Base-by-base conservation (phyloP, 2,113 vertebrate species). In the Scomber japonicus region DNA sequence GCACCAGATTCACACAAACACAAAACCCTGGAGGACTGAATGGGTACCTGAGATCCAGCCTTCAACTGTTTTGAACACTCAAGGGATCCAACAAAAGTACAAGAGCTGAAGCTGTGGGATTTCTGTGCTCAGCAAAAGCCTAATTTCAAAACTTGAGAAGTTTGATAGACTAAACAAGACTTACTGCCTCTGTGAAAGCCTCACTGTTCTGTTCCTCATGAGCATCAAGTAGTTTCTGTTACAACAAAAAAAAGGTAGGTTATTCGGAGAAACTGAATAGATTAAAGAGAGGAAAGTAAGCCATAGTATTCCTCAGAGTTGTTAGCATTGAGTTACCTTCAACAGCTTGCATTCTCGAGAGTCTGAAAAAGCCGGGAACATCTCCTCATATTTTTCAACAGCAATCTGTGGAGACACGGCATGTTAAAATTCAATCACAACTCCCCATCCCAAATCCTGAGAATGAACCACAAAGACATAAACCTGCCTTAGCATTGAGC, bases 331-430 rank as follows among this genome's bases (percentile, higher is more conserved):
- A 90, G 90, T 90, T 93, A 99, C 98, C 96, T 99, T 99, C 92
- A 99, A 84, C 82, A 99, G 92, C 87, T 99, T 98, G 95, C 98
- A 99, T 90, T 99, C 98, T 94, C 98, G 95, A 45, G 98, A 99
- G 87, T 99, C 98, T 51, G 97, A 96, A 94, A 98, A 99, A 0
- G 98, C 97, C 0, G 98, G 98, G 89, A 99, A 99, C 98, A 99
- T 99, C 90, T 99, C 97, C 78, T 99, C 98, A 0, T 99, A 99
- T 62, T 99, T 99, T 90, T 97, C 98, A 45, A 99, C 93, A 0
- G 98, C 98, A 11, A 99, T 97, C 98, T 99, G 81, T 4, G 69
- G 31, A 83, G 71, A 83, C 30, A 78, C 9, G 24, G 40, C 1
- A 17, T 16, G 68, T 76, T 56, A 66, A 67, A 65, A 59, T 30